Evolutionary conservation across 1,140 invertebrate genomes (phyloP).

Genomic region (Coboldia fuscipes): DNA sequence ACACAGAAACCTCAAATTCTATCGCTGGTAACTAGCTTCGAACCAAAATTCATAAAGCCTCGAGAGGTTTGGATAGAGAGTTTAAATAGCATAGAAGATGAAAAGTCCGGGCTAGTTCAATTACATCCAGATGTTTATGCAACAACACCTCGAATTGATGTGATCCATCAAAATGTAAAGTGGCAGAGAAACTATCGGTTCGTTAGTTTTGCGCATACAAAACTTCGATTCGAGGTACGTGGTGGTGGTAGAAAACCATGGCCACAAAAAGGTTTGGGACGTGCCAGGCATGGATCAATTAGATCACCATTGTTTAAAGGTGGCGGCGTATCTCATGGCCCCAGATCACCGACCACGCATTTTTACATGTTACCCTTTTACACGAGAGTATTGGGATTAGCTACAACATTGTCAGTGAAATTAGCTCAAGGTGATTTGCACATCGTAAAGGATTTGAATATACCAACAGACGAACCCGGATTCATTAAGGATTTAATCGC

Average conservation of each 20-base stretch:
- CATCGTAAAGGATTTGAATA: conserved; percentile 67
- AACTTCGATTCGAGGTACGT: conserved; percentile 58
- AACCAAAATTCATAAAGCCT: conserved; percentile 12
- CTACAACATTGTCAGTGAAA: conserved; percentile 67
- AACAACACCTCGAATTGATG: conserved; percentile 60
- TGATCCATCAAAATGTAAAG: conserved; percentile 65
- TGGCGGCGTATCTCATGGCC: conserved; percentile 73
- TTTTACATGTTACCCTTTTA: conserved; percentile 84
- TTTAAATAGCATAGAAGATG: conserved; percentile 51
- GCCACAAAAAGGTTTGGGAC: conserved; percentile 84
- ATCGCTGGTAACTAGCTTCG: neutral
- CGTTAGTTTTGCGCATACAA: conserved; percentile 51
- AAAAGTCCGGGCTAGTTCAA: conserved; percentile 64
- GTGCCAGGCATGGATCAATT: conserved; percentile 76
- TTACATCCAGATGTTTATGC: conserved; percentile 80
- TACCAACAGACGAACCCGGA: conserved; percentile 60
- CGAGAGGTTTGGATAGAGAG: conserved; percentile 86
- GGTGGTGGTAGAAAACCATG: conserved; percentile 83
- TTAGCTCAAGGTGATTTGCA: conserved; percentile 89
- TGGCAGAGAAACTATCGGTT: conserved; percentile 77
- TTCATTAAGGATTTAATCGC: conserved; percentile 65
- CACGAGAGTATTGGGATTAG: conserved; percentile 54
- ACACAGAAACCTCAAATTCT: neutral
- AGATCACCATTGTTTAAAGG: conserved; percentile 64
- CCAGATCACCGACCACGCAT: conserved; percentile 63